A percentile compares a stretch with the other conserved stretches of the same genome.
Conservation (phyloP, 2,797 vertebrate genomes). For the Sylvia borin region DNA sequence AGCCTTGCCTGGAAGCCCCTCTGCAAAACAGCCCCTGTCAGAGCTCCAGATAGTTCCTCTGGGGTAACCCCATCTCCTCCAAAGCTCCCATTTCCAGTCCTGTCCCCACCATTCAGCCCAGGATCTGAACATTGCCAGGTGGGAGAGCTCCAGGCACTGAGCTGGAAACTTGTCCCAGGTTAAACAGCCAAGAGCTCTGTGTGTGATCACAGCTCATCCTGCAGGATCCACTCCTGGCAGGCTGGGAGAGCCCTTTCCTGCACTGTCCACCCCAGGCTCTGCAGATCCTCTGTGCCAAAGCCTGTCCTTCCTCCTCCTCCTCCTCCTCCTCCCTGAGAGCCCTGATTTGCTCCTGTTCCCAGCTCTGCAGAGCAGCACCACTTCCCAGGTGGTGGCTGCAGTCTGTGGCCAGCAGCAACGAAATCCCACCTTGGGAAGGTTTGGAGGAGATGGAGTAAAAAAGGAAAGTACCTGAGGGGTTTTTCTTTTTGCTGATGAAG, state of each 20-base stretch:
- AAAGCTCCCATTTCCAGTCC: not conserved
- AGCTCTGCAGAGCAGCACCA: not conserved
- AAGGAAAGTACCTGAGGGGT: constrained; percentile 77
- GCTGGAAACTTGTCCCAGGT: not conserved
- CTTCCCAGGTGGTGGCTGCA: no score
- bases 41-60: not conserved
- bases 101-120: not conserved
- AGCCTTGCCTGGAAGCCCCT: not conserved
- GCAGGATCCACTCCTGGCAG: not conserved
- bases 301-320: not conserved
- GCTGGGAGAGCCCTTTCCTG: not conserved
- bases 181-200: not conserved
- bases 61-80: not conserved
- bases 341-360: not conserved
- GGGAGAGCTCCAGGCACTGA: not conserved
- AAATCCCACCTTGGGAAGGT: not conserved
- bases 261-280: rapidly evolving
- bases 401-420: not conserved
- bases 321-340: not conserved
- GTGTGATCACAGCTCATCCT: not conserved
- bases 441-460: not conserved
- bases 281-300: not conserved
- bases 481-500: constrained; percentile 77
- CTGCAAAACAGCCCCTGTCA: not conserved
- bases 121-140: not conserved